A percentile compares a stretch with the other conserved stretches of the same genome.
Conservation (phyloP, 2,113 vertebrate species). For the Pantherophis guttatus region DNA sequence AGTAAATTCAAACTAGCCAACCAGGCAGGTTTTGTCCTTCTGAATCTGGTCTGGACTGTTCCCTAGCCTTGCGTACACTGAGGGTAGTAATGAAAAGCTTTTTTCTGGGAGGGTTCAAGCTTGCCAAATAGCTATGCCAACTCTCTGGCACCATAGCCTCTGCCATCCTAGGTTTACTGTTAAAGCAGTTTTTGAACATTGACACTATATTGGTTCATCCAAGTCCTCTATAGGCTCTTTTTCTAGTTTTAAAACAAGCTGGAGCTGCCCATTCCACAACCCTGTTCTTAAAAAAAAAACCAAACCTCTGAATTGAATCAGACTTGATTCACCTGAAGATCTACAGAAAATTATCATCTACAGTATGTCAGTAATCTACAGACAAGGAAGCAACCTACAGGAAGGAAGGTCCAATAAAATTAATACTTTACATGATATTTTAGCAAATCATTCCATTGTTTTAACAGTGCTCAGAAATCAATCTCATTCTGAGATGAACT, state of each 20-base stretch:
- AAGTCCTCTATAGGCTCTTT: background rate
- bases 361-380: background rate
- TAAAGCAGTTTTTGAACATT: background rate
- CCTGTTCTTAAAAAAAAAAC: background rate
- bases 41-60: background rate
- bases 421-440: background rate
- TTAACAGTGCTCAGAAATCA: background rate
- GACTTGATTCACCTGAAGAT: background rate
- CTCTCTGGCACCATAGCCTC: background rate
- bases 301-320: background rate
- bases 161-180: background rate
- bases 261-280: background rate
- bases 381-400: background rate
- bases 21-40: background rate
- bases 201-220: background rate
- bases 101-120: background rate
- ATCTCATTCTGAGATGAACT: background rate
- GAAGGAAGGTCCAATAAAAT: background rate
- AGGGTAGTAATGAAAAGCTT: background rate
- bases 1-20: background rate
- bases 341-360: background rate
- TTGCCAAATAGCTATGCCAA: background rate
- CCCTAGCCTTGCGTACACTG: background rate
- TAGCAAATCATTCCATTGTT: background rate
- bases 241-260: background rate